Evolutionary conservation across 2,888 invertebrate species (phyloP).

Genomic region (Brachynemurus nebulosus): DNA sequence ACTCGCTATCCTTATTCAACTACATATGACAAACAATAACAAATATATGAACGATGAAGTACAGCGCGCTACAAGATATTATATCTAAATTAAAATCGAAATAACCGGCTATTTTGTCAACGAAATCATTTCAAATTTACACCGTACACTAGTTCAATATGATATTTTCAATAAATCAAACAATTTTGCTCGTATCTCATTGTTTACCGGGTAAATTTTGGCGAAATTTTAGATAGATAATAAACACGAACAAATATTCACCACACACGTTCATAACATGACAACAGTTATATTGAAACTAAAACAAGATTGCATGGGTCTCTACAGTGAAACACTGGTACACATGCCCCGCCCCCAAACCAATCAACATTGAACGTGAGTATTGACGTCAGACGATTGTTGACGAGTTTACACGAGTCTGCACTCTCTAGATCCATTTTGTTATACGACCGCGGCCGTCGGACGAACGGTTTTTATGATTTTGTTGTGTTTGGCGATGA

Average conservation of each 20-base stretch:
- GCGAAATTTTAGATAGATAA: not conserved
- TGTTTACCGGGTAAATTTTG: not conserved
- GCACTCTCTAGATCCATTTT: not conserved
- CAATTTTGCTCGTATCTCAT: no score
- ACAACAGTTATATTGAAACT: constrained; percentile 1
- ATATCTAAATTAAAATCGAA: no score
- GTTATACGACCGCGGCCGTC: no score
- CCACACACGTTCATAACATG: not conserved
- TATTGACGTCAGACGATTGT: constrained; percentile 10
- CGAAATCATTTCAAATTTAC: no score
- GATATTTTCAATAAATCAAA: no score
- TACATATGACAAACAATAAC: not conserved
- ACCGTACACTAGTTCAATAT: no score
- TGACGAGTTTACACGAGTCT: constrained; percentile 4
- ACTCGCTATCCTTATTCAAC: not conserved
- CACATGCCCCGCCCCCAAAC: constrained; percentile 2
- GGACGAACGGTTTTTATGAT: no score
- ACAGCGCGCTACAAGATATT: constrained; percentile 1
- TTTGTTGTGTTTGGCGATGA: no score
- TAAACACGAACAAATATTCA: not conserved
- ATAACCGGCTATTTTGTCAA: no score
- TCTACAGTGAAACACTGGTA: constrained; percentile 1
- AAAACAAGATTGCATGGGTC: constrained; percentile 8
- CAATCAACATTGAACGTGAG: constrained; percentile 3
- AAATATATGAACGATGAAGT: not conserved